These are phyloP conservation scores for Chromoteleia sp. DNA, from an alignment of 2,888 invertebrate genomes.

Conservation along the genomic window DNA sequence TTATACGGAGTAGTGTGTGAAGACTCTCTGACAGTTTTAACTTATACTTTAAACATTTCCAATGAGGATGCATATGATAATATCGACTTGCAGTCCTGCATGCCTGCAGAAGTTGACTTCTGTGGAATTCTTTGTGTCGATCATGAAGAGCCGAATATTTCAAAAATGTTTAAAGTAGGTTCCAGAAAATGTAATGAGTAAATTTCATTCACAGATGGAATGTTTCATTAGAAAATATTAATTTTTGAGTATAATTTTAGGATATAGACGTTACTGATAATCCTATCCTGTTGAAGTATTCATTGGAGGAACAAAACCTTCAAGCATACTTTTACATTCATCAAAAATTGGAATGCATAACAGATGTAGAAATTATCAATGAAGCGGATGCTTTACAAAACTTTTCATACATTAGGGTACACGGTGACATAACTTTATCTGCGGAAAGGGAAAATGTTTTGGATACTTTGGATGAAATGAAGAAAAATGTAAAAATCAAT, in stretches of 20 bases:
- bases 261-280: constrained; percentile 93
- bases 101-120: constrained; percentile 91
- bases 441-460: constrained; percentile 87
- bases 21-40: constrained; percentile 89
- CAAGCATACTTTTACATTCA: constrained; percentile 90
- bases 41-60: constrained; percentile 88
- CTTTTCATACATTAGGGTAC: constrained; percentile 89
- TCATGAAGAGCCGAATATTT: constrained; percentile 87
- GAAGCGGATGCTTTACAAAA: constrained; percentile 88
- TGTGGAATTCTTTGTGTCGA: constrained; percentile 91
- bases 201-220: too few relatives aligned
- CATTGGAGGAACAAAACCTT: constrained; percentile 86
- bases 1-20: constrained; percentile 91
- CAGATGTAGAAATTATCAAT: constrained; percentile 87
- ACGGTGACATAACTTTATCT: constrained; percentile 88
- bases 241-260: constrained; percentile 76
- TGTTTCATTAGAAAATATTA: not conserved
- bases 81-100: constrained; percentile 87
- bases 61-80: constrained; percentile 85
- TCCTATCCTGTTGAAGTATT: constrained; percentile 88
- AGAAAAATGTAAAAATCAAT: constrained; percentile 88
- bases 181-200: not conserved
- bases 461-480: constrained; percentile 87
- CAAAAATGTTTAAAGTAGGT: constrained; percentile 86
- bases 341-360: constrained; percentile 89